Base-by-base conservation (phyloP, 2,888 invertebrate species). In the Agriopis aurantiaria region DNA sequence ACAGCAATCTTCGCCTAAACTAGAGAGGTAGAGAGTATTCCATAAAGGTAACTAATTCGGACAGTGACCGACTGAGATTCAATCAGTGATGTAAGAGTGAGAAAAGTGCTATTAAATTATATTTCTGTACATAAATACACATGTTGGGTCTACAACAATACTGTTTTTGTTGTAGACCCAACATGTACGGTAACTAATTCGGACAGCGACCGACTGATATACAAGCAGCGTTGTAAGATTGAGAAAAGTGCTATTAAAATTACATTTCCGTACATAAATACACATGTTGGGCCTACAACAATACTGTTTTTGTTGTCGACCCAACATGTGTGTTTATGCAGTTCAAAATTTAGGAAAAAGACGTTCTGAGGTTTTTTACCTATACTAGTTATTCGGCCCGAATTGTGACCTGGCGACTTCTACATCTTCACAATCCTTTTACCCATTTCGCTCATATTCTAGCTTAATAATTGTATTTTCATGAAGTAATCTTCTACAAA, bases 1-100 rank as follows among this genome's bases (percentile, higher is more conserved):
- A 55, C 11, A 40, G 40, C 45, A 57, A 58, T 23, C 46, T 57
- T 56, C 17, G 8, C 51, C 55, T 49, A 17, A 49, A 67, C 48
- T 61, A 60, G 14, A 46, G 51, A 60, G 17, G 17, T 23, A n/a
- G n/a, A n/a, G n/a, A n/a, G n/a, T n/a, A 23, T 23, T 23, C 8
- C 51, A 43, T 23, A 43, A 41, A 57, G 10, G 17, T 46, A 52
- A 58, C 52, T 62, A 62, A 53, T 53, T 62, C 61, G 61, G 43
- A 14, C 52, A 43, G 11, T 43, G 61, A 17, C 61, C 61, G 61
- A 61, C 17, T 52, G 17, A 61, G 52, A 51, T 43, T 2, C 40
- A 8, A 8, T 10, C 55, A 9, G 40, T 41, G 41, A 10, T n/a
- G 57, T 17, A 57, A 45, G 33, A 41, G 17, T 17, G 57, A 57